Base-by-base conservation (phyloP, 2,888 invertebrate genomes). In the Neoaliturus tenellus region DNA sequence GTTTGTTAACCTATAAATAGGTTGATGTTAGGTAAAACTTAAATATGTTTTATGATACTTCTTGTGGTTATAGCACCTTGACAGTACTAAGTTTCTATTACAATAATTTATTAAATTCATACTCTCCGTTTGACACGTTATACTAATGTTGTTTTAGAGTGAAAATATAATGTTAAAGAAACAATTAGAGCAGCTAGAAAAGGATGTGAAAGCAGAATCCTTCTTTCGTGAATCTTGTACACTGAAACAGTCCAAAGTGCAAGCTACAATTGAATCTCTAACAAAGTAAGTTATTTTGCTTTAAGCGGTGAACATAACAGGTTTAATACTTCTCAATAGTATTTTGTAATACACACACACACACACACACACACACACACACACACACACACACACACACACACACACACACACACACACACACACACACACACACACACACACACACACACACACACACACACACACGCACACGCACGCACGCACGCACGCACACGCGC, bases 211-310 rank as follows among this genome's bases (percentile, higher is more conserved):
- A 55, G 17, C 33, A 20, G 78, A 78, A 35, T 31, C 35, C 17
- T 78, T 35, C 33, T 78, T 17, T 23, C 78, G 78, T 25, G 78
- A 78, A 20, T 55, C 78, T n/a, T 78, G 78, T n/a, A 31, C 10
- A 8, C 1, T 5, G 17, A 78, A 78, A 35, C 78, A 51, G 28
- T 28, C 41, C 17, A 75, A 75, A 75, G 28, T 28, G 39, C 75
- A 75, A 48, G 31, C 41, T 2, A 75, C 44, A 17, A 75, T 44
- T 75, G 75, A 75, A 44, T 75, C 75, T 25, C 28, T 75, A n/a
- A 28, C 31, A 0, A 44, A 28, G 75, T 75, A 75, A 75, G 75
- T 71, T 17, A n/a, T 75, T 5, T 39, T 62, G n/a, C 4, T 51
- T n/a, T n/a, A n/a, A n/a, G n/a, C 12, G 12, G 8, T 39, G 39